Evolutionary conservation across 30 jellyfish, hydroid and myxozoan genomes (phyloP).

Genomic region (Aurelia coerulea): DNA sequence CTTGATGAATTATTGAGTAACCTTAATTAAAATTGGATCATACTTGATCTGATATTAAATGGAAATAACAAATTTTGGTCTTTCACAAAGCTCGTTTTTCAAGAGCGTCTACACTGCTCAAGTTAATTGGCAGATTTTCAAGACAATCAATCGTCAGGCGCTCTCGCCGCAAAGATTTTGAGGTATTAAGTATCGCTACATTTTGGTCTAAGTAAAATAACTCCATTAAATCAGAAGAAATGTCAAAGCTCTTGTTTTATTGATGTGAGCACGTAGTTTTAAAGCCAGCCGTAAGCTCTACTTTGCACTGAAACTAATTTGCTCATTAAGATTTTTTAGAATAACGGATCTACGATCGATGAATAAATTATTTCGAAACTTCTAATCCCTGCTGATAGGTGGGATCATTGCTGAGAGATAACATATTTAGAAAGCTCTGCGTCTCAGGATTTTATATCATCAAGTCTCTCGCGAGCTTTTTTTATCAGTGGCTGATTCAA

Average conservation of each 20-base stretch:
- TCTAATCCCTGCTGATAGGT: slow-evolving; percentile 28
- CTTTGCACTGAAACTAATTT: slow-evolving; percentile 24
- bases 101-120: slow-evolving; percentile 40
- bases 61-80: slow-evolving; percentile 65
- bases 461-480: background rate
- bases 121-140: slow-evolving; percentile 63
- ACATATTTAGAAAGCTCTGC: background rate
- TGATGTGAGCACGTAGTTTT: slow-evolving; percentile 18
- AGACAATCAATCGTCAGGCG: slow-evolving; percentile 36
- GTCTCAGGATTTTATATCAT: background rate
- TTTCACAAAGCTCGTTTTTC: slow-evolving; percentile 45
- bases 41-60: slow-evolving; percentile 42
- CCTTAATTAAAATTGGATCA: slow-evolving; percentile 55
- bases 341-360: slow-evolving; percentile 39
- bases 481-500: too few relatives aligned
- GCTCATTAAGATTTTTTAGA: slow-evolving; percentile 35
- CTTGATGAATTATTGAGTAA: slow-evolving; percentile 39
- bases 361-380: slow-evolving; percentile 36
- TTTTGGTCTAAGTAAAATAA: slow-evolving; percentile 45
- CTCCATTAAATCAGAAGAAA: slow-evolving; percentile 21
- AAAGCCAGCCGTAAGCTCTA: slow-evolving; percentile 30
- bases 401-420: slow-evolving; percentile 8
- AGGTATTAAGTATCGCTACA: slow-evolving; percentile 53
- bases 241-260: slow-evolving; percentile 50
- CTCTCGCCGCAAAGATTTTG: slow-evolving; percentile 55